Evolutionary conservation across 2,888 invertebrate species (phyloP).

Genomic region (Drosophila sordidula): DNA sequence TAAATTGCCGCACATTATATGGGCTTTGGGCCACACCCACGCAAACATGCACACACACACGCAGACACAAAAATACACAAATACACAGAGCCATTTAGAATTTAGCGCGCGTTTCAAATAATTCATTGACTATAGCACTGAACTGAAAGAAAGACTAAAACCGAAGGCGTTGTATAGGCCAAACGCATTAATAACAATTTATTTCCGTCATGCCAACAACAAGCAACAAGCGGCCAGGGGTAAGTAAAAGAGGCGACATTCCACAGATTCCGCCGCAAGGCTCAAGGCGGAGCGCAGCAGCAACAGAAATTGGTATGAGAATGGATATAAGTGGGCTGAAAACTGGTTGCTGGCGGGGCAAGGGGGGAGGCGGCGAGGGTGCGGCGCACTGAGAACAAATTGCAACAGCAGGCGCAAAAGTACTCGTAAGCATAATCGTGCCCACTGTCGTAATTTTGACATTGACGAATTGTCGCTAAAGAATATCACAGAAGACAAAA

Average conservation of each 20-base stretch:
- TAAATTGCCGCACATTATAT: constrained; percentile 64
- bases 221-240: constrained; percentile 21
- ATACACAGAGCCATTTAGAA: constrained; percentile 53
- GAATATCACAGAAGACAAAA: constrained; percentile 33
- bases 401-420: constrained; percentile 59
- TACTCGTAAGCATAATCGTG: constrained; percentile 50
- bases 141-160: constrained; percentile 21
- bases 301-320: constrained; percentile 17
- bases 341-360: neutral
- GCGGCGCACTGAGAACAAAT: constrained; percentile 46
- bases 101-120: constrained; percentile 61
- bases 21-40: constrained; percentile 26
- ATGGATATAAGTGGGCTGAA: constrained; percentile 11
- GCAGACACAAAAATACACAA: neutral
- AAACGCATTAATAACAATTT: constrained; percentile 75
- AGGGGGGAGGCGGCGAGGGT: neutral
- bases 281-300: constrained; percentile 1
- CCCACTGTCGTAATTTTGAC: constrained; percentile 70
- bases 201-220: constrained; percentile 56
- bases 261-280: constrained; percentile 49
- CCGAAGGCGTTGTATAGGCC: constrained; percentile 37
- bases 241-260: constrained; percentile 43
- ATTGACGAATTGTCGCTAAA: constrained; percentile 71
- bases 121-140: constrained; percentile 59
- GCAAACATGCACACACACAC: neutral